Evolutionary conservation across 2,113 vertebrate species (phyloP), one percentile per base, ranked within the genome.

Genomic region (Stigmatopora nigra): DNA sequence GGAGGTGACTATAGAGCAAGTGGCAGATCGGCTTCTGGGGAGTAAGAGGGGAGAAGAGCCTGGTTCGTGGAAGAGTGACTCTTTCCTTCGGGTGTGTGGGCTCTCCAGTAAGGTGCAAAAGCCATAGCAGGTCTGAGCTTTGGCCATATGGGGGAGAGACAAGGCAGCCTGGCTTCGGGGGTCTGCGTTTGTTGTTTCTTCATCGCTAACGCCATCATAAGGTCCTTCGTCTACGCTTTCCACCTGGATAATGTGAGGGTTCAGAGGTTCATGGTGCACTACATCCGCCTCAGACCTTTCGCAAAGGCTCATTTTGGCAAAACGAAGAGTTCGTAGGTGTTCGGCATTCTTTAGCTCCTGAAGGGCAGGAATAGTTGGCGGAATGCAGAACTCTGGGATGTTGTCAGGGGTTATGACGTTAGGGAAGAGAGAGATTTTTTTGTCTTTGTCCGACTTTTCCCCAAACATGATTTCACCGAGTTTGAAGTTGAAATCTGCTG

Each of bases 101-200:
- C 93, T 95, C 83, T 95, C 94, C 63, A 94, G 82, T 71, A 96
- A 82, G 4, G 93, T 91, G 78, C 92, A 95, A 78, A 95, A 93
- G 16, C 93, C 93, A 0, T 93, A 93, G 70, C 92, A 92, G 53
- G 93, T 95, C 72, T 91, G 83, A 1, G 90, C 87, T 86, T 91
- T 92, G 59, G 91, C 91, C 63, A 96, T 81, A 63, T 96, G 93
- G 1, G 93, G 93, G 68, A 96, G 81, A 0, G 94, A 96, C 41
- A 96, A 86, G 0, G 94, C 94, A 0, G 94, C 94, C 75, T 94
- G 94, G 59, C 93, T 94, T 48, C 89, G 91, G 20, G 93, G 93
- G 73, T 94, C 93, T 1, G 91, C 92, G 58, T 94, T 93, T 1
- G 94, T 95, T 75, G 69, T 90, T 59, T 92, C 93, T 61, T 92